Conservation (phyloP, 2,797 vertebrate species). For the Muscicapa comitata region DNA sequence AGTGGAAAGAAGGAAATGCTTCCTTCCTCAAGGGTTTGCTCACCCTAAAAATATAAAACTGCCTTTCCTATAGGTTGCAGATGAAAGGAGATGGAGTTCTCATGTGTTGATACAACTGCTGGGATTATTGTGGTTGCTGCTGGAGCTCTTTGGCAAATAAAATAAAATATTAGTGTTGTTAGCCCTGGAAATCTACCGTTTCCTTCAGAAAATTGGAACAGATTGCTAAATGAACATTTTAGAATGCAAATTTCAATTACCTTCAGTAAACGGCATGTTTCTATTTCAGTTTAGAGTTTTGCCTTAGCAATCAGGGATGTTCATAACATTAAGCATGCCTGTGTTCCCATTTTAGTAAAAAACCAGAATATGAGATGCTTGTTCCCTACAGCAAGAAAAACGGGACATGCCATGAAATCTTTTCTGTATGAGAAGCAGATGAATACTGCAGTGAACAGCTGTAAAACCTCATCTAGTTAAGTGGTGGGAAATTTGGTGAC, state of each 20-base stretch:
- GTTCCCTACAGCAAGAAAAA: not conserved
- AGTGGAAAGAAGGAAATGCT: not conserved
- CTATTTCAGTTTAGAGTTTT: not conserved
- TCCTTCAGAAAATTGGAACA: not conserved
- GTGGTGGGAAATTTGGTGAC: not conserved
- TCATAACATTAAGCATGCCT: not conserved
- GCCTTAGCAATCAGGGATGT: not conserved
- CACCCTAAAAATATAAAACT: not conserved
- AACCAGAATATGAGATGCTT: not conserved
- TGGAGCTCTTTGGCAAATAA: not conserved
- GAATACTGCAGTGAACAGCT: not conserved
- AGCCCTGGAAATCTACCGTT: not conserved
- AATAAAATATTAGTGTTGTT: not conserved
- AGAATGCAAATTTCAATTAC: not conserved
- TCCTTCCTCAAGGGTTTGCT: not conserved
- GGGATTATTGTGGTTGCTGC: not conserved
- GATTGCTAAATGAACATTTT: not conserved
- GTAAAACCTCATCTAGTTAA: not conserved
- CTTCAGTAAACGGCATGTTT: accelerated
- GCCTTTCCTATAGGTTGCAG: not conserved
- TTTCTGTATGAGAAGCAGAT: not conserved
- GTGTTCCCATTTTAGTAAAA: not conserved
- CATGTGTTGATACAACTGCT: not conserved
- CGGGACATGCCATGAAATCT: not conserved
- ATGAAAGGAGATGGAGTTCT: not conserved